Base-by-base conservation (phyloP, 2,888 invertebrate genomes). In the Tachina grossa region DNA sequence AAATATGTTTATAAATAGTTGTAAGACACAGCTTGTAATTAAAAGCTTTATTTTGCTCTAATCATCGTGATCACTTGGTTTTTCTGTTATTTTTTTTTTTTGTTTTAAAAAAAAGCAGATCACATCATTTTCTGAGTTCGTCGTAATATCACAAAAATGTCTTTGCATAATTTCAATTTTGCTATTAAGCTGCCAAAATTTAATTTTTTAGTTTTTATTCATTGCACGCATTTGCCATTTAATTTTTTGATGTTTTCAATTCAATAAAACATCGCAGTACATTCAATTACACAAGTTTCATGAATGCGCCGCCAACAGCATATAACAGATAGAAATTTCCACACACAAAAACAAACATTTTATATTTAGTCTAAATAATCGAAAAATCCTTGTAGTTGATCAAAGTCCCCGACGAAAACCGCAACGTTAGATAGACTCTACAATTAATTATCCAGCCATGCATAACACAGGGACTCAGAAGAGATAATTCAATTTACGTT, bases 31-130 rank as follows among this genome's bases (percentile, higher is more conserved):
- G 51, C 61, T 71, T 66, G 55, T 83, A 83, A 85, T 83, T 85
- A 85, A 85, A 82, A 82, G 79, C 79, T 82, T 83, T 59, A 79
- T 82, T 78, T 31, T 66, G 71, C 69, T 78, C 63, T 82, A 59
- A 72, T 74, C 61, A 82, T 79, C 82, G 71, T 65, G 76, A 78
- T 82, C 69, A 66, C 55, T 77, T 51, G 63, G 6, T 59, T 53
- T 41, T 49, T 63, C 22, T 39, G 61, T n/a, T 31, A 31, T 31
- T 31, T 4, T 31, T 31, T 3, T 31, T 31, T 31, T 61, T 13
- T 6, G 19, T 59, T 16, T 9, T 55, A 55, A 9, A 47, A 0
- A 66, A 57, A 49, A 41, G 61, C 55, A 43, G 55, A 47, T 45
- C 19, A 51, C 5, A 9, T 59, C 13, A 39, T 59, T 59, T 49